These are phyloP conservation scores for Sakesphorus luctuosus DNA, from an alignment of 2,113 vertebrate genomes.

Conservation along the genomic window DNA sequence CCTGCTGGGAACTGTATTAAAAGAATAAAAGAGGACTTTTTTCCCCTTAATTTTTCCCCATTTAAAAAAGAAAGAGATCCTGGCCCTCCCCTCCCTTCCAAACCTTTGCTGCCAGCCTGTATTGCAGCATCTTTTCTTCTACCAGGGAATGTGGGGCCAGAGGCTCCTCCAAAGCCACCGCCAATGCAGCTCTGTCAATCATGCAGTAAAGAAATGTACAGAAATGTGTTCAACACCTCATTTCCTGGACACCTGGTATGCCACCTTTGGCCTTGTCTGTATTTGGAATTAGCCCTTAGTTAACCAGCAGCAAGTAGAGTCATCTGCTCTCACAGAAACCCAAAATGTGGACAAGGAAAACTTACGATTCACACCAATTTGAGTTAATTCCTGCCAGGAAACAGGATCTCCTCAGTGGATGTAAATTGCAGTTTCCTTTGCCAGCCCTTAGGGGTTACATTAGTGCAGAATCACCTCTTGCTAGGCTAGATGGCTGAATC, in stretches of 20 bases:
- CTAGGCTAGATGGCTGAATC: conserved; percentile 27
- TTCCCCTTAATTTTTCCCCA: conserved; percentile 76
- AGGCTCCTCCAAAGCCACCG: conserved; percentile 51
- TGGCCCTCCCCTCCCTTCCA: conserved; percentile 54
- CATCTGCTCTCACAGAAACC: conserved; percentile 26
- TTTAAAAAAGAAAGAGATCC: conserved; percentile 59
- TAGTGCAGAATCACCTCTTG: conserved; percentile 34
- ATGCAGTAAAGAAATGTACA: conserved; percentile 15
- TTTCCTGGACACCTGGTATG: conserved; percentile 25
- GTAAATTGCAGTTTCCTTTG: conserved; percentile 27
- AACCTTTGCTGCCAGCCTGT: conserved; percentile 36
- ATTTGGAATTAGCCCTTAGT: conserved; percentile 12
- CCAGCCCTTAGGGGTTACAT: background rate
- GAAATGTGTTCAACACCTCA: background rate
- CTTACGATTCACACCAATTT: background rate
- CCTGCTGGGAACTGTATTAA: conserved; percentile 89
- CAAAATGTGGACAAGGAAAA: conserved; percentile 1
- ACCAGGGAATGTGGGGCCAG: conserved; percentile 31
- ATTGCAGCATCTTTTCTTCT: conserved; percentile 16
- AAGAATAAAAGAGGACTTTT: conserved; percentile 87
- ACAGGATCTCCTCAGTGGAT: background rate
- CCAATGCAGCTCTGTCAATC: conserved; percentile 45
- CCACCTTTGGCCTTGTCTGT: conserved; percentile 11
- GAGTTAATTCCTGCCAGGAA: background rate
- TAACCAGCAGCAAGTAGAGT: conserved; percentile 31